phyloP scores from a whole-genome alignment of 1,140 invertebrate species.

The Drosophila suzukii region DNA sequence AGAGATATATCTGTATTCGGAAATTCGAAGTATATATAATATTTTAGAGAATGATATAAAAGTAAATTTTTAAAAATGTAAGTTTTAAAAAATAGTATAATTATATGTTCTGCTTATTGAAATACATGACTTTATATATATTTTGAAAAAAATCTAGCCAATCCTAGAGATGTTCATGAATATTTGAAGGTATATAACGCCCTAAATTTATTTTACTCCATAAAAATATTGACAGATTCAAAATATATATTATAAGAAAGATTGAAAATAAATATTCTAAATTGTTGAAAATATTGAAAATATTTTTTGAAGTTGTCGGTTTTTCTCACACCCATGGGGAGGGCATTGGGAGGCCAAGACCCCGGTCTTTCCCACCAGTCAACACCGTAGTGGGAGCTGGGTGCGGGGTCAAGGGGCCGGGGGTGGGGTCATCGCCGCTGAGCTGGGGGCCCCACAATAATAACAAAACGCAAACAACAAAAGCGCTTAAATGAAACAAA shows the following conservation, averaged over 20 bases:
- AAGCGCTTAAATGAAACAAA: conserved; percentile 83
- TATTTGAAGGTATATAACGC: too few species aligned
- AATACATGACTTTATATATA: not conserved
- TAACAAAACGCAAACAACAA: conserved; percentile 70
- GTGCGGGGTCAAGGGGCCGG: not conserved
- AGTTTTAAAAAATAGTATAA: too few species aligned
- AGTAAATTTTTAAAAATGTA: too few species aligned
- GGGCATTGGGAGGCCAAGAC: conserved; percentile 16
- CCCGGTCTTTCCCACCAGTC: conserved; percentile 32
- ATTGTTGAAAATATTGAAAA: not conserved
- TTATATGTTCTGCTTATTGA: too few species aligned
- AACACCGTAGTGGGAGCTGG: conserved; percentile 23
- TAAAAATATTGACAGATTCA: too few species aligned
- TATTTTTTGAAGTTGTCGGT: not conserved
- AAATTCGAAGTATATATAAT: too few species aligned
- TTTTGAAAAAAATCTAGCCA: not conserved
- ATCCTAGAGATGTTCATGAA: too few species aligned
- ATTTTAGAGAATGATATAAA: too few species aligned
- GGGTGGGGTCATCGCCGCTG: conserved; percentile 16
- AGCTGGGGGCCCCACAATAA: conserved; percentile 39
- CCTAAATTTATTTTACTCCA: too few species aligned
- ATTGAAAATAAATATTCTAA: too few species aligned
- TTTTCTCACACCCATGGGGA: not conserved
- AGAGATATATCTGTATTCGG: too few species aligned
- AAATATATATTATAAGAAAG: too few species aligned